Evolutionary conservation across 2,113 vertebrate species (phyloP), one percentile per base, ranked within the genome.

Genomic region (Struthidea cinerea): DNA sequence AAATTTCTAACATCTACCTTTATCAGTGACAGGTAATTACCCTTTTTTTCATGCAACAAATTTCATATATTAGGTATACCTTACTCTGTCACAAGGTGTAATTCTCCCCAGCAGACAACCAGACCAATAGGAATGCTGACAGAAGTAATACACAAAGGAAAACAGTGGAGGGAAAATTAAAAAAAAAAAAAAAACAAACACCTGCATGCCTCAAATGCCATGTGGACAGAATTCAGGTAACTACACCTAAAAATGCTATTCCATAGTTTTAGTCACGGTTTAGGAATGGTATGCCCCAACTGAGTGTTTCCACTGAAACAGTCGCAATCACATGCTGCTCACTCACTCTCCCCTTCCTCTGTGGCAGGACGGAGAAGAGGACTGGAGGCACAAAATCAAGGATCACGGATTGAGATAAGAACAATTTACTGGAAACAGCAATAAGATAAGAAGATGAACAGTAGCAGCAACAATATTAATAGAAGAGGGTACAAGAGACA

Each of bases 1-100:
- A 69, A 50, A 81, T 81, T 73, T 79, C 23, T 52, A 89, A 30
- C 37, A 22, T 49, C 64, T 79, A 37, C 84, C 57, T 83, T 64
- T 53, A 91, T 59, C 76, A 78, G 23, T n/a, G 30, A 53, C 49
- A 85, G 47, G 33, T 91, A 93, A 84, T 93, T 86, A 71, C 30
- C 37, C 33, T 71, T 50, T 10, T 83, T 89, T 85, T 80, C 56
- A 37, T 11, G 50, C 35, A 56, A 23, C 7, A 50, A 23, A 80
- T 90, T 77, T 42, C 39, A 73, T 16, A 27, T 26, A n/a, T 56
- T 56, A 71, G 47, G 24, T 85, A 17, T 30, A 74, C 69, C 69
- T 87, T 85, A 55, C 35, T 55, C 28, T 83, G 85, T n/a, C 7
- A 4, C 3, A 0, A 41, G 21, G 17, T 68, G 33, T 28, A 88